Base-by-base conservation (phyloP, 2,797 vertebrate species). In the Neostethus bicornis region DNA sequence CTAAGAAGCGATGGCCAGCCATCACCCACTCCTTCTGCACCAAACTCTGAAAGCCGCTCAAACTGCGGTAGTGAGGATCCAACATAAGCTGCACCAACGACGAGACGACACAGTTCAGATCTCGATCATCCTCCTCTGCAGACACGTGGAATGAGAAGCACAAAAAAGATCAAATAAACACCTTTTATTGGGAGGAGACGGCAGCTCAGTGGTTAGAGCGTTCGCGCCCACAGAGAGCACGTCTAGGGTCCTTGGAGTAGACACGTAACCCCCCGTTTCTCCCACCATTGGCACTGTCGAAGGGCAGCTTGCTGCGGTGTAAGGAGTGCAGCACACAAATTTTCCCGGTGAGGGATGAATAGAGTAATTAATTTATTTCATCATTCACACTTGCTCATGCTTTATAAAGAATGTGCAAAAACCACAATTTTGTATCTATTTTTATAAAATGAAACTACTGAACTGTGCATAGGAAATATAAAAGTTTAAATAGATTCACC, bases 1-100 rank as follows among this genome's bases (percentile, higher is more conserved):
- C 95, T 44, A 99, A 88, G 78, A 99, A 99, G 32, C 92, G 95
- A 70, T 97, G 94, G 42, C 96, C 96, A 10, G 95, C 93, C 95
- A 96, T 98, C 86, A 98, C 96, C 97, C 97, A 99, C 75, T 99
- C 97, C 87, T 98, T 98, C 90, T 99, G 97, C 66, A 99, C 91
- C 70, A 99, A 91, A 81, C 94, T 94, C 86, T 99, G 97, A 86
- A 99, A 99, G 45, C 97, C 97, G 34, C 73, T 53, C 23, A 95
- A 89, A 68, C 94, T 97, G 71, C 97, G 91, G 70, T 92, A 97
- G 62, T 96, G 92, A 41, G 97, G 95, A 73, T 99, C 97, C 89
- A 95, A 75, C 95, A 99, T 97, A 75, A 99, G 83, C 91, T 98
- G 97, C 53, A 97, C 84, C 59, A 99, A 87, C 28, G 94, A 95